These are phyloP conservation scores for Netelia virgata DNA, from an alignment of 2,888 invertebrate species.

Conservation along the genomic window DNA sequence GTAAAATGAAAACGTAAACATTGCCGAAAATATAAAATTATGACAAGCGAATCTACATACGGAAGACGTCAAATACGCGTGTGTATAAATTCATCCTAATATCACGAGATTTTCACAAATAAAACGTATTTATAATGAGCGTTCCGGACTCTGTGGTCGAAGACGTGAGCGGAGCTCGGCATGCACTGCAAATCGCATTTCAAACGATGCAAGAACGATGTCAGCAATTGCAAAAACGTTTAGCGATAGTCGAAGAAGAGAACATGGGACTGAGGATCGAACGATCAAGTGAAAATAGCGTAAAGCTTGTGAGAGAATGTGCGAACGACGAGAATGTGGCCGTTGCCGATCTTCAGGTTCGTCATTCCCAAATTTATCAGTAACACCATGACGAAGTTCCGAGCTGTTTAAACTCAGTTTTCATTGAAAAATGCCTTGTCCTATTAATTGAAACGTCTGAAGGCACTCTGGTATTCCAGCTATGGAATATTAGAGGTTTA, in stretches of 20 bases:
- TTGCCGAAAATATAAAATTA: neutral
- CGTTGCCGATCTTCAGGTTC: constrained; percentile 74
- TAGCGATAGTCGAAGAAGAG: constrained; percentile 91
- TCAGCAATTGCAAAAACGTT: constrained; percentile 90
- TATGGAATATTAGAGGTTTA: too few species aligned
- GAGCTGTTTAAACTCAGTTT: neutral
- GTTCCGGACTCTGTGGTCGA: constrained; percentile 50
- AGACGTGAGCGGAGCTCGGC: constrained; percentile 79
- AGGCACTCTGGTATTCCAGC: too few species aligned
- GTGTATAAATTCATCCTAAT: neutral
- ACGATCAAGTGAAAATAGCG: constrained; percentile 76
- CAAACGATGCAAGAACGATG: constrained; percentile 94
- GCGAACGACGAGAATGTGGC: constrained; percentile 69
- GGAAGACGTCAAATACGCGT: neutral
- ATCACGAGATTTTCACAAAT: neutral
- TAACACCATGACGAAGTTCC: neutral
- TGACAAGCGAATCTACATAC: neutral
- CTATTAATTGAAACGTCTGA: too few species aligned
- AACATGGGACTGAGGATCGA: constrained; percentile 88
- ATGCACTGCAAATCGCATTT: constrained; percentile 91
- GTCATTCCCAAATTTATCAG: constrained; percentile 18
- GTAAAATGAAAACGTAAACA: neutral
- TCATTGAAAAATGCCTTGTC: too few species aligned
- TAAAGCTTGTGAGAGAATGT: constrained; percentile 61
- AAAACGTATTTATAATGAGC: constrained; percentile 40